These are phyloP conservation scores for Tauraco hartlaubi DNA, from an alignment of 2,797 vertebrate genomes.

Conservation along the genomic window DNA sequence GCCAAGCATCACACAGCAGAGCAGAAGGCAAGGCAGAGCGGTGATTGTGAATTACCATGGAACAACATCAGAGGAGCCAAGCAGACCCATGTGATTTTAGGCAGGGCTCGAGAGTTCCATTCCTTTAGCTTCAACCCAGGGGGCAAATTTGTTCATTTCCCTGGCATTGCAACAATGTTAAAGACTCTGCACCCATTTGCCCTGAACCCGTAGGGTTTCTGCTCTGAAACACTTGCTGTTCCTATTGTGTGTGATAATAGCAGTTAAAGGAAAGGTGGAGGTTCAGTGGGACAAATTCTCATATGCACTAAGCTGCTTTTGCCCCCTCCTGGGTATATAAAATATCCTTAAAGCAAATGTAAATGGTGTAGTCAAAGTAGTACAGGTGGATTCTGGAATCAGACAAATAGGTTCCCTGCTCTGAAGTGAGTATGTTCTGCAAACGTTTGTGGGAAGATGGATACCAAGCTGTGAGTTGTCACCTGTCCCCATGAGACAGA, in stretches of 20 bases:
- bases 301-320: background rate
- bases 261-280: background rate
- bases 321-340: background rate
- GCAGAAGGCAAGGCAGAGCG: slow-evolving; percentile 21
- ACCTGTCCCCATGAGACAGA: background rate
- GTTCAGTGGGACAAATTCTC: background rate
- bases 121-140: slow-evolving; percentile 54
- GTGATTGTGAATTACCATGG: slow-evolving; percentile 22
- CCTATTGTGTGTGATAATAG: background rate
- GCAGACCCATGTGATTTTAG: slow-evolving; percentile 56
- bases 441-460: background rate
- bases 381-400: background rate
- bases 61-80: slow-evolving; percentile 42
- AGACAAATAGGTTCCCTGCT: background rate
- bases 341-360: background rate
- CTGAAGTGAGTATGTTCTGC: background rate
- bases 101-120: slow-evolving; percentile 45
- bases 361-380: background rate
- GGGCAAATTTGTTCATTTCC: slow-evolving; percentile 55
- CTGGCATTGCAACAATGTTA: slow-evolving; percentile 10
- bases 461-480: background rate
- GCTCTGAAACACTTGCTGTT: background rate
- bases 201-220: background rate
- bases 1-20: slow-evolving; percentile 48
- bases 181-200: slow-evolving; percentile 35